Evolutionary conservation across 2,797 vertebrate genomes (phyloP), one percentile per base, ranked within the genome.

Genomic region (Eospalax fontanierii): DNA sequence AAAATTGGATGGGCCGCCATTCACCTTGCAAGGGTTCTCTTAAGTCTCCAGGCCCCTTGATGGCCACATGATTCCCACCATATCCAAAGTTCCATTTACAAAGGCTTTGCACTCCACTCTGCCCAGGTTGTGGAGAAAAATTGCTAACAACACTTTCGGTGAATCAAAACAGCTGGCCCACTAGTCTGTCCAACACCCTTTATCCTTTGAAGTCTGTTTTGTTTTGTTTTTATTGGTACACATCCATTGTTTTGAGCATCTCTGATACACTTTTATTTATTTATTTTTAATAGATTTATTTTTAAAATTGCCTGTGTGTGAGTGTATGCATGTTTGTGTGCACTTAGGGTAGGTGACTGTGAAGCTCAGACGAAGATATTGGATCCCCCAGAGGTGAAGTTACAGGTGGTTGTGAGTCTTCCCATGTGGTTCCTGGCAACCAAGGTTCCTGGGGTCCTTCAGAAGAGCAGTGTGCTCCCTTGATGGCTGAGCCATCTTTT

Each of bases 91-190:
- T 82, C 40, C 22, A n/a, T 40, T 82, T 74, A 2, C 33, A 24
- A 68, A 38, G 28, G 3, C 38, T 30, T 79, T 46, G 10, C 3
- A 1, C 40, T 73, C 21, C 65, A 21, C 19, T 73, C 26, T 86
- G n/a, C 3, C 0, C 1, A 84, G n/a, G 4, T 50, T 14, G 0
- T 8, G 40, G 33, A 5, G 33, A n/a, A 3, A 38, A 50, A 22
- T 50, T 16, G 14, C 7, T 24, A 6, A 19, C 6, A 24, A 57
- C 38, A 30, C 91, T 63, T 24, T 3, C 43, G 15, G 33, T 21
- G 40, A 57, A 7, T 59, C 35, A 76, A 63, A 90, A 18, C 14
- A 73, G 9, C 76, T 57, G 1, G 16, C 4, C 50, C 26, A 35
- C 57, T 19, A 46, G 3, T 46, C 83, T 92, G 40, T 83, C 40